Evolutionary conservation across 37 sponge, comb jelly and placozoan species (phyloP).

Genomic region (Agelas oroides): DNA sequence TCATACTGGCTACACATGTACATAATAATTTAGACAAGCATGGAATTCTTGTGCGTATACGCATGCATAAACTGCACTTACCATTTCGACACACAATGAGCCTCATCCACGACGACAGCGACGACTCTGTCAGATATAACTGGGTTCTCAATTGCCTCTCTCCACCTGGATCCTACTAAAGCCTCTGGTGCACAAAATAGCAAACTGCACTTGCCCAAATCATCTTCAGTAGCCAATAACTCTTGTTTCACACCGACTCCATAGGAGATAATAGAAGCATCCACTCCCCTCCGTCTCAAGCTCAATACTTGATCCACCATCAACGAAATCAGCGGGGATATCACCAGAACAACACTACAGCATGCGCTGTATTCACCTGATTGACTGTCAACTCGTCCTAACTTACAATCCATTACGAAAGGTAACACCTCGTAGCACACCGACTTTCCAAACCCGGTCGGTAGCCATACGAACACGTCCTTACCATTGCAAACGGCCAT

Average conservation of each 20-base stretch:
- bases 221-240: slow-evolving; percentile 23
- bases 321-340: slow-evolving; percentile 54
- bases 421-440: not conserved
- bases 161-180: slow-evolving; percentile 3
- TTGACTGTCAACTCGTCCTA: not conserved
- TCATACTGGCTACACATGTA: too few relatives aligned
- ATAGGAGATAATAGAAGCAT: slow-evolving; percentile 21
- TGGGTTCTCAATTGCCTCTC: not conserved
- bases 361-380: too few relatives aligned
- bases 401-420: not conserved
- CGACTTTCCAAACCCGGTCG: slow-evolving; percentile 15
- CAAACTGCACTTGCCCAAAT: not conserved
- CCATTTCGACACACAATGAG: slow-evolving; percentile 51
- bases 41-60: not conserved
- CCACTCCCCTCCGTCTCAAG: slow-evolving; percentile 18
- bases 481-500: too few relatives aligned
- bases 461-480: too few relatives aligned
- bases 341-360: slow-evolving; percentile 7
- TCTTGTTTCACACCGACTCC: not conserved
- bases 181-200: slow-evolving; percentile 31
- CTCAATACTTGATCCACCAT: slow-evolving; percentile 59
- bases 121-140: not conserved
- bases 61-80: not conserved
- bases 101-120: slow-evolving; percentile 15
- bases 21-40: not conserved